Percentiles rank a stretch among this genome's conserved stretches.
These are phyloP conservation scores for Rhyacophila brunnea DNA, from an alignment of 1,140 invertebrate species.

Conservation along the genomic window DNA sequence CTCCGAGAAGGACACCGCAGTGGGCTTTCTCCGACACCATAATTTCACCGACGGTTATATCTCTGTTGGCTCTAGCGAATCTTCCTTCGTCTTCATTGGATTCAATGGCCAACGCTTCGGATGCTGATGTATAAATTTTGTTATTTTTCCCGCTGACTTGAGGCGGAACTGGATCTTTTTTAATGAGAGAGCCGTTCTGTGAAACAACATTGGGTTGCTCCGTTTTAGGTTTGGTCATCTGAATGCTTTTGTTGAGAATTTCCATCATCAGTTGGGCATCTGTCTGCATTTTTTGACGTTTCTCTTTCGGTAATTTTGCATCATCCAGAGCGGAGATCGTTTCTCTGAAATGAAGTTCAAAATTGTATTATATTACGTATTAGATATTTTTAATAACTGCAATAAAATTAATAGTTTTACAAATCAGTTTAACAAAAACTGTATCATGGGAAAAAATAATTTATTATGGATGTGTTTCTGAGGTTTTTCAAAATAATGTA, in stretches of 20 bases:
- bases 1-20: slow-evolving; percentile 69
- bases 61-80: slow-evolving; percentile 62
- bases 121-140: slow-evolving; percentile 56
- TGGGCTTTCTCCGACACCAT: slow-evolving; percentile 73
- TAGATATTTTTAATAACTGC: too few species aligned
- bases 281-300: slow-evolving; percentile 62
- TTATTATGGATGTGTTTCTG: too few species aligned
- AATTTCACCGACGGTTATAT: slow-evolving; percentile 67
- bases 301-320: slow-evolving; percentile 63
- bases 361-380: too few species aligned
- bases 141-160: slow-evolving; percentile 51
- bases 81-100: slow-evolving; percentile 47
- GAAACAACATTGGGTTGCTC: slow-evolving; percentile 39
- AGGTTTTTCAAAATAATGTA: too few species aligned
- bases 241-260: slow-evolving; percentile 60
- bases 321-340: slow-evolving; percentile 65
- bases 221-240: slow-evolving; percentile 42
- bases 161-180: slow-evolving; percentile 42
- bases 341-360: slow-evolving; percentile 45
- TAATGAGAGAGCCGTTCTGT: slow-evolving; percentile 41
- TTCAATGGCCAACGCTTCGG: slow-evolving; percentile 57
- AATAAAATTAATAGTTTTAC: too few species aligned
- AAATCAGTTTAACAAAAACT: too few species aligned
- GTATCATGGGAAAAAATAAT: too few species aligned
- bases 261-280: slow-evolving; percentile 73